Conservation (phyloP, 2,113 vertebrate genomes). For the Cranoglanis bouderius region DNA sequence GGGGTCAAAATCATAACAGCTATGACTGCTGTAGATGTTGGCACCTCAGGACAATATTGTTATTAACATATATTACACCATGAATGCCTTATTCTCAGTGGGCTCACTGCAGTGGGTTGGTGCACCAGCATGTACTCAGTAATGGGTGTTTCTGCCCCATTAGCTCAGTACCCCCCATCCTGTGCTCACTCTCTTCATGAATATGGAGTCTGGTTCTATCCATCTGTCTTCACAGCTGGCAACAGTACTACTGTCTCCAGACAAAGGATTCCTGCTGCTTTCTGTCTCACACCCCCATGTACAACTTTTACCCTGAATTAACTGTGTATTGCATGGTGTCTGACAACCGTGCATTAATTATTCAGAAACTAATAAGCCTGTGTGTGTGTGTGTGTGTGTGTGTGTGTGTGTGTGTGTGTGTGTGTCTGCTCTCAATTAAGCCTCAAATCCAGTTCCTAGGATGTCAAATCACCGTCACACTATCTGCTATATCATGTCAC, state of each 20-base stretch:
- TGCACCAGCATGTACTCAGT: constrained; percentile 5
- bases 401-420: background rate
- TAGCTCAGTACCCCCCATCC: constrained; percentile 3
- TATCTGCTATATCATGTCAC: constrained; percentile 4
- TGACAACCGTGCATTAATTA: constrained; percentile 34
- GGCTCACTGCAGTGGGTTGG: constrained; percentile 3
- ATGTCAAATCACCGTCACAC: constrained; percentile 10
- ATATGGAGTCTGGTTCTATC: constrained; percentile 45
- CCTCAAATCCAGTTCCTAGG: background rate
- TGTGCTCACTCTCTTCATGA: constrained; percentile 40
- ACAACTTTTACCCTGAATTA: constrained; percentile 39
- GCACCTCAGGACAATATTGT: background rate
- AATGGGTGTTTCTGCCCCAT: constrained; percentile 10
- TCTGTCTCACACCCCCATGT: constrained; percentile 10
- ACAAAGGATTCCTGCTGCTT: constrained; percentile 41
- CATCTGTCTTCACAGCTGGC: constrained; percentile 47
- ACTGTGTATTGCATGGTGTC: background rate
- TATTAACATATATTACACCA: background rate
- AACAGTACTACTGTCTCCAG: constrained; percentile 15
- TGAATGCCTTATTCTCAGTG: background rate
- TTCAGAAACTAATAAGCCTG: constrained; percentile 8
- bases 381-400: background rate
- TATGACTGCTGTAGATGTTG: background rate
- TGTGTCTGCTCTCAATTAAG: background rate
- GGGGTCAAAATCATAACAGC: background rate